phyloP scores from a whole-genome alignment of 2,113 vertebrate genomes.

The Carlito syrichta region DNA sequence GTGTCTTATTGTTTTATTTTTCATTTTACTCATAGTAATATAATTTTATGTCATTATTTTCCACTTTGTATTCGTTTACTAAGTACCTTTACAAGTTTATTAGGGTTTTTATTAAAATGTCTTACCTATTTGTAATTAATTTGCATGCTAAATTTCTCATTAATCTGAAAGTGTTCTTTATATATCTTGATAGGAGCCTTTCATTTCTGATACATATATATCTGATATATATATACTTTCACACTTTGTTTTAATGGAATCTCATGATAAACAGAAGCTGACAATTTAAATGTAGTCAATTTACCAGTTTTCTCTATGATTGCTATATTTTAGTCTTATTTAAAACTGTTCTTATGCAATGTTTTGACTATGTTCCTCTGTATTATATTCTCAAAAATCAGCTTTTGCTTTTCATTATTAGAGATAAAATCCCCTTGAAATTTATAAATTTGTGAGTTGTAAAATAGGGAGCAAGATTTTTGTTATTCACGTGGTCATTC shows the following conservation, averaged over 20 bases:
- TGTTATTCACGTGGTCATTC: not conserved
- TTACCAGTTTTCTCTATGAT: not conserved
- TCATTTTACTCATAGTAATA: not conserved
- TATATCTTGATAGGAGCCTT: not conserved
- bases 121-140: not conserved
- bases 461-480: not conserved
- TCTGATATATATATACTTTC: not conserved
- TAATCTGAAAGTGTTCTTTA: not conserved
- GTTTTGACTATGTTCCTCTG: not conserved
- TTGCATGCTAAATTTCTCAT: not conserved
- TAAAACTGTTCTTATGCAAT: not conserved
- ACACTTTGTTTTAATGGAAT: not conserved
- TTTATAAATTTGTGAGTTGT: not conserved
- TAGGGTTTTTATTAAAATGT: not conserved
- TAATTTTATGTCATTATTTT: not conserved
- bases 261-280: not conserved
- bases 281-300: not conserved
- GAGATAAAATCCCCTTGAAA: not conserved
- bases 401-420: not conserved
- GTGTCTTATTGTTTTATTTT: not conserved
- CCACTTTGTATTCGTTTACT: not conserved
- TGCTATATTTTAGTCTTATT: not conserved
- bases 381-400: not conserved
- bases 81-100: not conserved
- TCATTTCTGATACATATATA: not conserved